A percentile compares a stretch with the other conserved stretches of the same genome.
These are phyloP conservation scores for Pollenia griseotomentosa DNA, from an alignment of 2,888 invertebrate species.

Conservation along the genomic window DNA sequence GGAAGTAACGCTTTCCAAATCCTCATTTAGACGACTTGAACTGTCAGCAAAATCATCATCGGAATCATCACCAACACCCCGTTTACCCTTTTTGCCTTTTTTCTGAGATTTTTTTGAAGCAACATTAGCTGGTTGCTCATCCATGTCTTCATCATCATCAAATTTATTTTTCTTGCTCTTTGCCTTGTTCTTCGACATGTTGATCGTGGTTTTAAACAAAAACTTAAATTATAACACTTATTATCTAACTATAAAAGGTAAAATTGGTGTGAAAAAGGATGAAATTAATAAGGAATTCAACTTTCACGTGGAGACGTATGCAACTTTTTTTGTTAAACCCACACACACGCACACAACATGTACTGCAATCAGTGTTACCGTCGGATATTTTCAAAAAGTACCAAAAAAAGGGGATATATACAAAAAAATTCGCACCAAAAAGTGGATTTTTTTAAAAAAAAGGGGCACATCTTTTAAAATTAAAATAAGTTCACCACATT, in stretches of 20 bases:
- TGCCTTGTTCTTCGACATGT: slow-evolving; percentile 78
- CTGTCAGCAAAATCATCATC: slow-evolving; percentile 84
- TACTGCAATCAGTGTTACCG: too few species aligned
- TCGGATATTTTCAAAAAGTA: too few species aligned
- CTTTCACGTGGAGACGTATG: slow-evolving; percentile 75
- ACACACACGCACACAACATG: slow-evolving; percentile 17
- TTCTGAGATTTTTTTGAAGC: slow-evolving; percentile 76
- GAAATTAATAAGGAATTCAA: slow-evolving; percentile 22
- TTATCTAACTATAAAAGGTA: slow-evolving; percentile 50
- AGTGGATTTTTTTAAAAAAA: too few species aligned
- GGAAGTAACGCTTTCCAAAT: slow-evolving; percentile 77
- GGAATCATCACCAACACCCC: slow-evolving; percentile 85
- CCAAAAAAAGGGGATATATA: too few species aligned
- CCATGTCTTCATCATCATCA: slow-evolving; percentile 78
- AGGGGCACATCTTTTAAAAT: too few species aligned
- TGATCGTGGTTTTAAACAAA: slow-evolving; percentile 8
- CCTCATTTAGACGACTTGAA: slow-evolving; percentile 81
- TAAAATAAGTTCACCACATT: too few species aligned
- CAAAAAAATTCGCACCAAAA: too few species aligned
- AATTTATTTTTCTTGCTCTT: slow-evolving; percentile 81
- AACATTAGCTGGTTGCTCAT: slow-evolving; percentile 55
- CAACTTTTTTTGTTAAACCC: slow-evolving; percentile 50
- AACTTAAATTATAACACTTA: slow-evolving; percentile 10
- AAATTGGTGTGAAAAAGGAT: slow-evolving; percentile 28
- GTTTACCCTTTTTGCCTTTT: slow-evolving; percentile 81